Evolutionary conservation across 2,797 vertebrate species (phyloP).

Genomic region (Agapornis canus): DNA sequence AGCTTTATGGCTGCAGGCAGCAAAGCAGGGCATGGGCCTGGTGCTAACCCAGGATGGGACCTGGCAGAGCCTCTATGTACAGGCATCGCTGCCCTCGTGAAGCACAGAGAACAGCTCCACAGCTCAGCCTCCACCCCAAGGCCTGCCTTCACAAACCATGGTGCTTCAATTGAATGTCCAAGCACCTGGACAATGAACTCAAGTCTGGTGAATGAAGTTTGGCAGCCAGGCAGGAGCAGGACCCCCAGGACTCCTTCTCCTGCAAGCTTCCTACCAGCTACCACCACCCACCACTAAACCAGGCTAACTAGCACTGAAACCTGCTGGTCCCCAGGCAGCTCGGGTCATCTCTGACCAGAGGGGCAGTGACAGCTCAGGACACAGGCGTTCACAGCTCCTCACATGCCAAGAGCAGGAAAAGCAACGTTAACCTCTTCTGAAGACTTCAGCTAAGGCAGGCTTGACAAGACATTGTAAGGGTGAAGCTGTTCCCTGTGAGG

Average conservation of each 20-base stretch:
- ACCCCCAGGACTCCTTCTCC: neutral
- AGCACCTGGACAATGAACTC: neutral
- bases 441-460: neutral
- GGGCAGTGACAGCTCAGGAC: neutral
- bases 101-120: fast-evolving
- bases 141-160: neutral
- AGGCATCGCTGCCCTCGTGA: fast-evolving
- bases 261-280: neutral
- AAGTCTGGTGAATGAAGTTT: fast-evolving
- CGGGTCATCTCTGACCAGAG: neutral
- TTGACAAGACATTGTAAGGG: neutral
- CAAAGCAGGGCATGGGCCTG: neutral
- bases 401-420: neutral
- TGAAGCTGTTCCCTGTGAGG: neutral
- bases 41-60: neutral
- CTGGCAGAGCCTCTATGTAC: neutral
- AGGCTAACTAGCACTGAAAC: neutral
- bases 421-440: neutral
- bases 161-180: neutral
- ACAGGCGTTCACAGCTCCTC: neutral
- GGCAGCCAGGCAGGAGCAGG: neutral
- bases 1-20: neutral
- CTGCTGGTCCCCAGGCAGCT: neutral
- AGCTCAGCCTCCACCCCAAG: neutral
- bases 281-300: neutral